Percentiles rank a stretch among this genome's conserved stretches.
Conservation (phyloP, 2,888 invertebrate species). For the Aleiodes testaceus region DNA sequence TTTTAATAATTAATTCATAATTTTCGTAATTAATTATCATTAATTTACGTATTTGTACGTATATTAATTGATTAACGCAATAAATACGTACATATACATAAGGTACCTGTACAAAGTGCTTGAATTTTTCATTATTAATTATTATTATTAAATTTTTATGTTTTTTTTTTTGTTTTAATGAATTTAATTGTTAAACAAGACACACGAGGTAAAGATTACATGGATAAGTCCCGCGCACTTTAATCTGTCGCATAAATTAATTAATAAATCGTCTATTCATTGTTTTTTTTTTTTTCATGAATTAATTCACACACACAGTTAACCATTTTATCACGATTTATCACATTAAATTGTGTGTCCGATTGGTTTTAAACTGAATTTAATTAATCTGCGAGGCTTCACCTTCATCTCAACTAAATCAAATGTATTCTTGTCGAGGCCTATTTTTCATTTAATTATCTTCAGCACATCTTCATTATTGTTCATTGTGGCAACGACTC, state of each 20-base stretch:
- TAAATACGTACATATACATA: slow-evolving; percentile 57
- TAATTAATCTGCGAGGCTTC: slow-evolving; percentile 18
- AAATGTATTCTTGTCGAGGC: not conserved
- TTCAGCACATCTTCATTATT: not conserved
- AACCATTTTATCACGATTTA: slow-evolving; percentile 10
- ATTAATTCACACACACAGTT: slow-evolving; percentile 14
- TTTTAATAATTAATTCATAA: slow-evolving; percentile 45
- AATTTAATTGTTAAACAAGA: slow-evolving; percentile 68
- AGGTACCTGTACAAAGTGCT: slow-evolving; percentile 71
- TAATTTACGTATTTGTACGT: slow-evolving; percentile 46
- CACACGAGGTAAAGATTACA: slow-evolving; percentile 69
- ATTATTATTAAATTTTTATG: slow-evolving; percentile 50
- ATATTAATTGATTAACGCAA: slow-evolving; percentile 47
- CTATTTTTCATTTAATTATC: not conserved
- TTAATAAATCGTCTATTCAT: slow-evolving; percentile 36
- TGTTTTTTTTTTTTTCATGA: slow-evolving; percentile 23
- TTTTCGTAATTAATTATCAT: slow-evolving; percentile 51
- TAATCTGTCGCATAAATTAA: slow-evolving; percentile 41
- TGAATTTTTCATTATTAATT: slow-evolving; percentile 63
- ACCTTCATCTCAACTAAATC: not conserved
- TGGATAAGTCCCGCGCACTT: slow-evolving; percentile 51
- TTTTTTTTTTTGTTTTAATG: slow-evolving; percentile 54
- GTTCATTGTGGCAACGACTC: not conserved
- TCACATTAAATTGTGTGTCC: slow-evolving; percentile 12
- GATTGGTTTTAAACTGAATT: slow-evolving; percentile 22